phyloP scores from a whole-genome alignment of 2,113 vertebrate species.

The Lathamus discolor region DNA sequence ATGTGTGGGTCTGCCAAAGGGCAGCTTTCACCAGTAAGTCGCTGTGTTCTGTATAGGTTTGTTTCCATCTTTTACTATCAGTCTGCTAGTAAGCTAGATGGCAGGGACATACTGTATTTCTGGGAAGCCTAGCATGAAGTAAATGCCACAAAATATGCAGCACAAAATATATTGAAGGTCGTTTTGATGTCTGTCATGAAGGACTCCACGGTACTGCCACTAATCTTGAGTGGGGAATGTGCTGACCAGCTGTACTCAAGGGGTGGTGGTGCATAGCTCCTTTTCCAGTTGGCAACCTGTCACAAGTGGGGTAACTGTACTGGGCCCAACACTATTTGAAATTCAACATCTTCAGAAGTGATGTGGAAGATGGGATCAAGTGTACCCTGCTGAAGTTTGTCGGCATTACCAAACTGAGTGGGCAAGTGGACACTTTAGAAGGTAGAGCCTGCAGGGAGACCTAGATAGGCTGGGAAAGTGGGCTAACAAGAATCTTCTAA shows the following conservation, averaged over 20 bases:
- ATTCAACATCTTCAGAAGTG: neutral
- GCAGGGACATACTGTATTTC: neutral
- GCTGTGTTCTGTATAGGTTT: neutral
- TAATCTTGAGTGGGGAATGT: neutral
- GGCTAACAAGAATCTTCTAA: neutral
- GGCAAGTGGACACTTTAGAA: neutral
- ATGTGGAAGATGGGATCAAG: neutral
- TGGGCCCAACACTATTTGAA: neutral
- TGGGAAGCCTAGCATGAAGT: neutral
- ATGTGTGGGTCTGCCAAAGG: neutral
- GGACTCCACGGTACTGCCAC: neutral
- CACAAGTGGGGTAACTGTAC: neutral
- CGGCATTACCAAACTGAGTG: neutral
- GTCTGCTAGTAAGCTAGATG: neutral
- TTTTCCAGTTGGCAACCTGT: neutral
- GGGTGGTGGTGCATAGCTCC: neutral
- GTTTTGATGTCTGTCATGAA: neutral
- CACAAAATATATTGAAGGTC: neutral
- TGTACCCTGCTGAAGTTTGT: neutral
- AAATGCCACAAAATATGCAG: neutral
- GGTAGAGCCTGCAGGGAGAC: neutral
- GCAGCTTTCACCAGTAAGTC: neutral
- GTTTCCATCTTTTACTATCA: neutral
- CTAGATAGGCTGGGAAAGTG: neutral
- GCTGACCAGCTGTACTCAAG: neutral